These are phyloP conservation scores for Leptarthrus brevirostris DNA, from an alignment of 2,888 invertebrate genomes.

Conservation along the genomic window DNA sequence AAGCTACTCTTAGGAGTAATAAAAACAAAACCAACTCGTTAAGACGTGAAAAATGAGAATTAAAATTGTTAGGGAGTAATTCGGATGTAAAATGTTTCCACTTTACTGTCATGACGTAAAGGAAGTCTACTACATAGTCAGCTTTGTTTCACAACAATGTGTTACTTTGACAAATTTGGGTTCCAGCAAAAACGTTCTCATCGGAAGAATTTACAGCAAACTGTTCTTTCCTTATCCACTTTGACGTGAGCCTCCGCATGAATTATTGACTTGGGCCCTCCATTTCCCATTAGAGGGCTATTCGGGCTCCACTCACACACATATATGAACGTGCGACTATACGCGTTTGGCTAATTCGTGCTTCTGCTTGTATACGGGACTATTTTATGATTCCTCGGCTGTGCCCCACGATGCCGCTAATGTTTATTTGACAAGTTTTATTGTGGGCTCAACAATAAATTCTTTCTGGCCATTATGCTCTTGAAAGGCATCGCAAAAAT, in stretches of 20 bases:
- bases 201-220: neutral
- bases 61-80: no score
- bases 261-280: slow-evolving; percentile 26
- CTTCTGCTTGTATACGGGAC: slow-evolving; percentile 1
- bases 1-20: no score
- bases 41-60: no score
- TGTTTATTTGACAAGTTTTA: slow-evolving; percentile 59
- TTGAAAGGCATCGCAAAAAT: slow-evolving; percentile 37
- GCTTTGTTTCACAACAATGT: slow-evolving; percentile 32
- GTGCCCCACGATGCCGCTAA: slow-evolving; percentile 53
- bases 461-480: slow-evolving; percentile 53
- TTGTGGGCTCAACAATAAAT: slow-evolving; percentile 57
- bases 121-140: no score
- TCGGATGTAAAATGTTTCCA: no score
- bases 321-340: neutral
- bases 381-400: slow-evolving; percentile 22
- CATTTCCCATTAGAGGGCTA: slow-evolving; percentile 1
- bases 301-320: neutral
- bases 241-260: slow-evolving; percentile 34
- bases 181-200: neutral
- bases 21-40: no score
- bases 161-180: slow-evolving; percentile 47
- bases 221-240: neutral
- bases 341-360: neutral
- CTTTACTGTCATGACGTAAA: no score